Percentiles rank a stretch among this genome's conserved stretches.
Conservation (phyloP, 2,797 vertebrate species). For the Siniperca obscura region DNA sequence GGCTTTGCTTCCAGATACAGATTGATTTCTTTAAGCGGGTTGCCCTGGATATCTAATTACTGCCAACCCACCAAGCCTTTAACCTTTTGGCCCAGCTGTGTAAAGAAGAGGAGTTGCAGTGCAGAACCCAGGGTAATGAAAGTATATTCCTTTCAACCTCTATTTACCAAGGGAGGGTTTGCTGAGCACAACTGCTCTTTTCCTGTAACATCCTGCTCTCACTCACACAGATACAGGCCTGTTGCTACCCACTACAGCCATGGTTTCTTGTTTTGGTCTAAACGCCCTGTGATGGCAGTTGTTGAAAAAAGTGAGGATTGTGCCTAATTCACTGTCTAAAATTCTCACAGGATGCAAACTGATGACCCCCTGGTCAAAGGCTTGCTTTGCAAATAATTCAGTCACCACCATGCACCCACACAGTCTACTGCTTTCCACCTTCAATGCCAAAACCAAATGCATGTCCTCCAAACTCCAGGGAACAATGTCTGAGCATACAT, state of each 20-base stretch:
- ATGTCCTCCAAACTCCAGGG: slow-evolving; percentile 20
- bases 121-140: slow-evolving; percentile 61
- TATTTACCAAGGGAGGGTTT: slow-evolving; percentile 72
- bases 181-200: slow-evolving; percentile 58
- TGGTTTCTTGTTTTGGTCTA: slow-evolving; percentile 7
- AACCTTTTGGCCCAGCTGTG: slow-evolving; percentile 72
- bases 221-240: slow-evolving; percentile 35
- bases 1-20: slow-evolving; percentile 46
- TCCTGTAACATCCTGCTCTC: slow-evolving; percentile 51
- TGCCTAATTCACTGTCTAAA: slow-evolving; percentile 2
- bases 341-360: slow-evolving; percentile 26
- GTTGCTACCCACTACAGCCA: slow-evolving; percentile 20
- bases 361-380: slow-evolving; percentile 13
- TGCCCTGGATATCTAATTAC: slow-evolving; percentile 75
- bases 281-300: slow-evolving; percentile 5
- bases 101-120: slow-evolving; percentile 48
- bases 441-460: slow-evolving; percentile 21
- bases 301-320: not conserved
- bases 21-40: slow-evolving; percentile 64
- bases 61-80: slow-evolving; percentile 54
- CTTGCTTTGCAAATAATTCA: slow-evolving; percentile 19
- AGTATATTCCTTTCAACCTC: slow-evolving; percentile 69
- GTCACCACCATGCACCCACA: not conserved
- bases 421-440: slow-evolving; percentile 8
- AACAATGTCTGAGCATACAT: slow-evolving; percentile 31